These are phyloP conservation scores for Crotalus horridus DNA, from an alignment of 2,113 vertebrate species.

Conservation along the genomic window DNA sequence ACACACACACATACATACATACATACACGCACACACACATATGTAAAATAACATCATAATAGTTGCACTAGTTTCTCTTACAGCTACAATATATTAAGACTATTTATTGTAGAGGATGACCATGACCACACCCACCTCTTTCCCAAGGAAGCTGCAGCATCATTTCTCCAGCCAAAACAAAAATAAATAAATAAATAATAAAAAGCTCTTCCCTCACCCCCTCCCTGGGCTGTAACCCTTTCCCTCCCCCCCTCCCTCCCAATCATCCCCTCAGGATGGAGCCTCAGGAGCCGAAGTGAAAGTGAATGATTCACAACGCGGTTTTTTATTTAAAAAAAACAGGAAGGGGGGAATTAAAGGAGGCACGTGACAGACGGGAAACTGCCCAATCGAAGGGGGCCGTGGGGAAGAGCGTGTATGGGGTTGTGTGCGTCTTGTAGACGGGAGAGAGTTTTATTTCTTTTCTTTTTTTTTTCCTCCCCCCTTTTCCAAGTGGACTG, in stretches of 20 bases:
- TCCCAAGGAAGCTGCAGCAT: not conserved
- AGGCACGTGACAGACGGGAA: constrained; percentile 50
- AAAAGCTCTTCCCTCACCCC: not conserved
- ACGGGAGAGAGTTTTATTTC: not conserved
- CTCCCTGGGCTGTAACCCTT: not conserved
- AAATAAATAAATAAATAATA: too few species aligned
- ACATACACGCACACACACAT: too few species aligned
- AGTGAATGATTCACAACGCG: constrained; percentile 49
- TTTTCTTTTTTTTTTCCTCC: accelerated
- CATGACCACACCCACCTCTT: not conserved
- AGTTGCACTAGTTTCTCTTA: not conserved
- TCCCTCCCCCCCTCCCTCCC: too few species aligned
- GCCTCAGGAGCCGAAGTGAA: constrained; percentile 51
- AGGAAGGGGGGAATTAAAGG: not conserved
- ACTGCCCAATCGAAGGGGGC: constrained; percentile 18
- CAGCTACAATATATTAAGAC: not conserved
- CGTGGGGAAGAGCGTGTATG: not conserved
- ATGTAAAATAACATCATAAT: not conserved
- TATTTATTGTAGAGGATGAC: not conserved
- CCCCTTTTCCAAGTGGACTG: not conserved
- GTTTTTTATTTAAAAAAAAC: not conserved
- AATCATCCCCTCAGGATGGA: constrained; percentile 11
- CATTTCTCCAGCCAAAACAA: not conserved
- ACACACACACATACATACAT: too few species aligned
- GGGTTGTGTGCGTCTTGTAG: not conserved